Base-by-base conservation (phyloP, 1,140 invertebrate genomes). In the Rhynchophorus ferrugineus region DNA sequence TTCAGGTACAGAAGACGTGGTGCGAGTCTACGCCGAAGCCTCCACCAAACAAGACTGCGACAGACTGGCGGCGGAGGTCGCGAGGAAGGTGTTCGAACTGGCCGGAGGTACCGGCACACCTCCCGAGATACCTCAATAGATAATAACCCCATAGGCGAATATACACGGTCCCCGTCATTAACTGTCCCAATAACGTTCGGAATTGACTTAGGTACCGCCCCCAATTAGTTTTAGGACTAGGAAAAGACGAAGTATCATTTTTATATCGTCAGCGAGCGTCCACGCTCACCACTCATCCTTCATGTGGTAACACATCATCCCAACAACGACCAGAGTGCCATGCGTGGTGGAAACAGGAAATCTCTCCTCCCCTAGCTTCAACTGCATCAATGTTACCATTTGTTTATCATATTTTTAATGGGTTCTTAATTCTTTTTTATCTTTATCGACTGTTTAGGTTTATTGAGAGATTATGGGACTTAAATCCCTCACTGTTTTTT, bases 11-110 rank as follows among this genome's bases (percentile, higher is more conserved):
- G 97, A 99, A 75, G 91, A 98, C 72, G 75, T 98, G 20, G 89
- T 99, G 1, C 76, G 97, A 49, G 83, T 99, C 0, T 99, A 98
- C 74, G 91, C 94, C 0, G 96, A 99, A 75, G 92, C 93, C 3
- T 78, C 85, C 20, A 87, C 85, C 1, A 77, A 83, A 65, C 69
- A 77, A 63, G 76, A 84, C 33, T 80, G 84, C 8, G 80, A 92
- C 50, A 76, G 76, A 65, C 69, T 97, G 39, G 84, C 84, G 3
- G 69, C 79, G 20, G 80, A 91, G 71, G 86, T 96, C 3, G 79
- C 84, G 2, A 58, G 74, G 53, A 76, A 80, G 21, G 89, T 95
- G 1, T 82, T 83, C 63, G 76, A 86, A 56, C 57, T 85, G 18
- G 90, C 89, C 13, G 84, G 81, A 5, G 91, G 90, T 11, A 75